Evolutionary conservation across 2,888 invertebrate genomes (phyloP), one percentile per base, ranked within the genome.

Genomic region (Brachynemurus nebulosus): DNA sequence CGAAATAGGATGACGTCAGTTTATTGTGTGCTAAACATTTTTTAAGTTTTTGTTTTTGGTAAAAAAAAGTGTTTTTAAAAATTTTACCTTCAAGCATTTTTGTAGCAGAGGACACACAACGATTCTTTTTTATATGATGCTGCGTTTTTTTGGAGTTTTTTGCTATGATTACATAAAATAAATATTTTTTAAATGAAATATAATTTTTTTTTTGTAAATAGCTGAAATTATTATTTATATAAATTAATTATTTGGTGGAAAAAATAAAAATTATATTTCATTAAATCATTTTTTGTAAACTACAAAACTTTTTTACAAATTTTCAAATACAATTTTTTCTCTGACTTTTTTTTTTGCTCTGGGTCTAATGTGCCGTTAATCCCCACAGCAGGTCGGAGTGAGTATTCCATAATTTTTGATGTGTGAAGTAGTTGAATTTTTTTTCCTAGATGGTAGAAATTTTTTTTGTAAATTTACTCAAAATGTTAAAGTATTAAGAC

Each of bases 291-390:
- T 27, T 30, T 12, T 30, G 30, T 4, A 5, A 36, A 19, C n/a
- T 27, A 17, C 18, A 9, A n/a, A 19, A 14, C 18, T 42, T 18
- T 20, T 34, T 42, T 44, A 17, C 37, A 44, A 18, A 38, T 44
- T 40, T 40, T 20, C 44, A 38, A 44, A 44, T 44, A 44, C 44
- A 25, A 19, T 44, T 62, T 66, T 62, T 72, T 72, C 69, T 73
- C 71, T 73, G 72, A 74, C 73, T 75, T 76, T 76, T 72, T n/a
- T 76, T 76, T 71, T 70, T 76, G 76, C 75, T 73, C 73, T 72
- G 68, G 73, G 75, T 71, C 72, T 67, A 76, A 74, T 70, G 74
- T 59, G 30, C 30, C 30, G 45, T 67, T 69, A 68, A 67, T 38
- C 25, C 27, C 44, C 68, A 71, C 76, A 76, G 76, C 71, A 62